phyloP scores from a whole-genome alignment of 1,140 invertebrate genomes.

The Achatina immaculata region DNA sequence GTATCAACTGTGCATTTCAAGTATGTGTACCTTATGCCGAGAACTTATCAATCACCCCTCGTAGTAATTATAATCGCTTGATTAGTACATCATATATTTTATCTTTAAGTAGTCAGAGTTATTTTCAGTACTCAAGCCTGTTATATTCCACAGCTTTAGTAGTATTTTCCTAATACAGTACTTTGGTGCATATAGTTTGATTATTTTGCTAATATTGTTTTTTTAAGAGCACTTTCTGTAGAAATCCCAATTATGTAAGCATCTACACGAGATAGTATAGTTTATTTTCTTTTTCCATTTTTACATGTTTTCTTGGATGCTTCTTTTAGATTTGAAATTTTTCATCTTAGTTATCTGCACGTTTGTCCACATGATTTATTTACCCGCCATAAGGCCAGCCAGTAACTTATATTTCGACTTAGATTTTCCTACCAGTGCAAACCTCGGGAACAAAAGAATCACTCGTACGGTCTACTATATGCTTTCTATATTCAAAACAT shows the following conservation, averaged over 20 bases:
- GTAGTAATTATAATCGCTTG: neutral
- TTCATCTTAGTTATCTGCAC: conserved; percentile 7
- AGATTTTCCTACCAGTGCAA: too few relatives aligned
- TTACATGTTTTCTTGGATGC: neutral
- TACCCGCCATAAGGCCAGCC: too few relatives aligned
- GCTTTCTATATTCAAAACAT: too few relatives aligned
- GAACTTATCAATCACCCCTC: too few relatives aligned
- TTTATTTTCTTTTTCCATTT: conserved; percentile 12
- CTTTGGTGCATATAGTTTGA: neutral
- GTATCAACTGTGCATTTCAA: too few relatives aligned
- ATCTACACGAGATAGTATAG: neutral
- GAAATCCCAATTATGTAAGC: neutral
- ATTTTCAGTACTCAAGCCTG: neutral
- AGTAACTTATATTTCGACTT: too few relatives aligned
- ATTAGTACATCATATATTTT: neutral
- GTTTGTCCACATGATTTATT: too few relatives aligned
- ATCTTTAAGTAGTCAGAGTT: neutral
- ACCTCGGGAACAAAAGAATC: too few relatives aligned
- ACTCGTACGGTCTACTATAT: too few relatives aligned
- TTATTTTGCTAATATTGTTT: neutral
- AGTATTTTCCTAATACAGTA: neutral
- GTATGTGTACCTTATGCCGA: too few relatives aligned
- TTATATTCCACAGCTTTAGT: neutral
- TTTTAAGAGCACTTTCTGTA: neutral
- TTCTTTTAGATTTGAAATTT: conserved; percentile 9